Conservation (phyloP, 2,113 vertebrate species). For the Ailuropoda melanoleuca region DNA sequence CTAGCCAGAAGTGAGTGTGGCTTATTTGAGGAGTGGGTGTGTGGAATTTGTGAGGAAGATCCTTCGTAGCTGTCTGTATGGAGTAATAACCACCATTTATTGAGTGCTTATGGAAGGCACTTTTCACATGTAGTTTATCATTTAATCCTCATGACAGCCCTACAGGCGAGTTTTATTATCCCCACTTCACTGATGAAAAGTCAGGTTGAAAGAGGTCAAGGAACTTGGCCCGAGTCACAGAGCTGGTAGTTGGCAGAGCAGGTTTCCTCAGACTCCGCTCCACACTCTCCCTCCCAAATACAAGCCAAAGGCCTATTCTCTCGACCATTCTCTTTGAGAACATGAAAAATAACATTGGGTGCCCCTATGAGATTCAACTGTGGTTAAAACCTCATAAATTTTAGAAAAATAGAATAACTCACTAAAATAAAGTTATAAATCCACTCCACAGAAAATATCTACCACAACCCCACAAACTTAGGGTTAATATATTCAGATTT, state of each 20-base stretch:
- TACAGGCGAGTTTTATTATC: neutral
- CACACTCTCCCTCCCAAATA: neutral
- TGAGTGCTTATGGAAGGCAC: neutral
- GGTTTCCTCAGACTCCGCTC: neutral
- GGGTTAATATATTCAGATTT: neutral
- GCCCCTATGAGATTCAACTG: neutral
- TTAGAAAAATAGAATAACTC: slow-evolving; percentile 57
- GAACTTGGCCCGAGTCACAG: neutral
- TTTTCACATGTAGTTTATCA: neutral
- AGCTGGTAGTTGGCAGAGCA: neutral
- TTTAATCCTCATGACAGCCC: neutral
- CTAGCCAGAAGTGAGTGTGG: neutral
- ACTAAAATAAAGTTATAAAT: slow-evolving; percentile 30
- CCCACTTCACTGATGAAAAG: slow-evolving; percentile 2
- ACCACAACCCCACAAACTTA: slow-evolving; percentile 24
- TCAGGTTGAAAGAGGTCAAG: neutral
- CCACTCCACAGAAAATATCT: neutral
- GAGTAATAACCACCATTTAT: neutral
- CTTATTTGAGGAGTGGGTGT: neutral
- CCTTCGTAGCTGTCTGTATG: neutral
- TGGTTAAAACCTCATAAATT: slow-evolving; percentile 47
- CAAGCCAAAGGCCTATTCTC: neutral
- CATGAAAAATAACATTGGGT: neutral
- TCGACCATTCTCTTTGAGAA: neutral
- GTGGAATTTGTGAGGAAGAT: neutral